phyloP scores from a whole-genome alignment of 2,113 vertebrate species.

The Corythoichthys haematopterus region DNA sequence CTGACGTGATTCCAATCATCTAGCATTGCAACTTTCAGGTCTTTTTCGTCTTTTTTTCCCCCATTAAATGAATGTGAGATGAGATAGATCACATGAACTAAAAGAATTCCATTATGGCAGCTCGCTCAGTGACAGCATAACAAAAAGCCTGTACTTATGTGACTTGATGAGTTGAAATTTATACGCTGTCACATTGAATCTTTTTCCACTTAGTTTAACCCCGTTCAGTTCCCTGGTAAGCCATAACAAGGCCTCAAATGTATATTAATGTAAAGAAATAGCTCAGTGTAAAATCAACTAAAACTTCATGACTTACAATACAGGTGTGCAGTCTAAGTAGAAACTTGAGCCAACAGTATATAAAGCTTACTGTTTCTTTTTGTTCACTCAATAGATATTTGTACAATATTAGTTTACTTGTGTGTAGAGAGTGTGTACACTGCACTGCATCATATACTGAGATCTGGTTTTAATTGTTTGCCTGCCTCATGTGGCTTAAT shows the following conservation, averaged over 20 bases:
- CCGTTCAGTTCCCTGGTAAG: neutral
- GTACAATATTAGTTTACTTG: too few species aligned
- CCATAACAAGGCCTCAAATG: conserved; percentile 10
- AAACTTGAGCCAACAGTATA: too few species aligned
- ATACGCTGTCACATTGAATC: neutral
- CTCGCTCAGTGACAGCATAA: conserved; percentile 13
- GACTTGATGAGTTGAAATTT: conserved; percentile 8
- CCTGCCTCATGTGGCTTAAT: too few species aligned
- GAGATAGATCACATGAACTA: conserved; percentile 18
- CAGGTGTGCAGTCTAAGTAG: neutral
- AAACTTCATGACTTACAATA: neutral
- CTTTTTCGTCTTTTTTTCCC: conserved; percentile 29
- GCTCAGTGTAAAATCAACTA: neutral
- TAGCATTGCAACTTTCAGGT: conserved; percentile 40
- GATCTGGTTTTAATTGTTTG: too few species aligned
- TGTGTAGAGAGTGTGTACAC: too few species aligned
- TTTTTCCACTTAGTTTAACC: neutral
- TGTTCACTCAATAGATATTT: too few species aligned
- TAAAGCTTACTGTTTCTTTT: too few species aligned
- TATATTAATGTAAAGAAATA: conserved; percentile 11
- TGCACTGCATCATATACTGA: too few species aligned
- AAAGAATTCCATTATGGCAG: conserved; percentile 17
- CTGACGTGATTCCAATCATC: conserved; percentile 48
- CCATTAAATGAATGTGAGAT: conserved; percentile 23
- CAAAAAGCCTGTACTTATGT: conserved; percentile 5